Evolutionary conservation across 2,888 invertebrate genomes (phyloP).

Genomic region (Chouioia cunea): DNA sequence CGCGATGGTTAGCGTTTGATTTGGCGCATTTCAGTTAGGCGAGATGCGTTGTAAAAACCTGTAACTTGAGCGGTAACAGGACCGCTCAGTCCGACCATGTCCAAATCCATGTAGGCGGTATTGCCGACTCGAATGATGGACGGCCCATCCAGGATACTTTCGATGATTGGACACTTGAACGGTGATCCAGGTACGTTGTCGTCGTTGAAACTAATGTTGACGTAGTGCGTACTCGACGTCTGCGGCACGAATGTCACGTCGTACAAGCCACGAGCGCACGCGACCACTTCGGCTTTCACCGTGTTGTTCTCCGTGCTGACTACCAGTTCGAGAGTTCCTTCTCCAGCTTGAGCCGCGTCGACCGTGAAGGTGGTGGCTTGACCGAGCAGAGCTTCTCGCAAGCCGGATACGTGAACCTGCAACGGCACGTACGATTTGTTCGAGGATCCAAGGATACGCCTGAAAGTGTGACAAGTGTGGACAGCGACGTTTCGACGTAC

Average conservation of each 20-base stretch:
- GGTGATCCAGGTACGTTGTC: slow-evolving; percentile 85
- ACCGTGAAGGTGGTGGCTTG: slow-evolving; percentile 93
- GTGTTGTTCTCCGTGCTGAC: slow-evolving; percentile 92
- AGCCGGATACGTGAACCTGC: slow-evolving; percentile 64
- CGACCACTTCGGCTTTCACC: slow-evolving; percentile 90
- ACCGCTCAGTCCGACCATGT: slow-evolving; percentile 67
- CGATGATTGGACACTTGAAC: slow-evolving; percentile 81
- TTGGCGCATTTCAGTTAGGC: no score
- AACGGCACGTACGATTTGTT: background rate
- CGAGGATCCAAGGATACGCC: no score
- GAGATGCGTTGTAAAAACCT: slow-evolving; percentile 67
- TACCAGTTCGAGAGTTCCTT: slow-evolving; percentile 91
- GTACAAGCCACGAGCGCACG: slow-evolving; percentile 90
- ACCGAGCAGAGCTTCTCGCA: slow-evolving; percentile 72
- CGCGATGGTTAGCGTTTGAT: no score
- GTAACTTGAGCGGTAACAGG: slow-evolving; percentile 69
- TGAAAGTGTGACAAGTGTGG: no score
- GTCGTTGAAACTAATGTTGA: slow-evolving; percentile 95
- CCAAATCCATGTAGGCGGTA: slow-evolving; percentile 66
- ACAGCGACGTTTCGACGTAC: no score
- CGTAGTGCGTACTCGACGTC: slow-evolving; percentile 89
- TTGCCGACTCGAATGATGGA: slow-evolving; percentile 65
- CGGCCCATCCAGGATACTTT: slow-evolving; percentile 67
- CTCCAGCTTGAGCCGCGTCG: slow-evolving; percentile 94
- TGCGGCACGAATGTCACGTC: slow-evolving; percentile 94